Conservation (phyloP, 2,113 vertebrate species). For the Lipotes vexillifer region DNA sequence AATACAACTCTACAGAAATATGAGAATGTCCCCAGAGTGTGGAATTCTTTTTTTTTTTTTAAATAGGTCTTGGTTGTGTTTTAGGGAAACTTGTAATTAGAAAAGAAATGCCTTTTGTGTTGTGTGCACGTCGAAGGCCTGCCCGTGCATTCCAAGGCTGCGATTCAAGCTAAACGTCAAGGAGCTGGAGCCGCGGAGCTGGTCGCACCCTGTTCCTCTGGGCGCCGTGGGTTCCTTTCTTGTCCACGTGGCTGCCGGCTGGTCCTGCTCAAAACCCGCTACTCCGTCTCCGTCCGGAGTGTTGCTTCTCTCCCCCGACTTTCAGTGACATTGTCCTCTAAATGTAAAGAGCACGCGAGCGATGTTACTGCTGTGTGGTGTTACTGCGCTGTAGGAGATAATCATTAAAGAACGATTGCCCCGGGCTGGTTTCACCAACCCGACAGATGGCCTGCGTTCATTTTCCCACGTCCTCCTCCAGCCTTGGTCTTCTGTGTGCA, state of each 20-base stretch:
- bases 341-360: accelerated
- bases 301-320: neutral
- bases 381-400: accelerated
- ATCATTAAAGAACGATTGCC: accelerated
- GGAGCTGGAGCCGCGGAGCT: neutral
- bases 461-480: accelerated
- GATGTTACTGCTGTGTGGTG: accelerated
- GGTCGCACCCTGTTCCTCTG: accelerated
- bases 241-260: accelerated
- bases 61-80: neutral
- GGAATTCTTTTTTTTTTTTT: neutral
- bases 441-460: accelerated
- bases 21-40: neutral
- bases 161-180: neutral
- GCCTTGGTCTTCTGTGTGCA: accelerated
- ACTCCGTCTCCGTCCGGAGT: neutral
- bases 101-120: neutral
- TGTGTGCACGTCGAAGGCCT: neutral
- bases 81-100: conserved; percentile 1
- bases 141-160: neutral
- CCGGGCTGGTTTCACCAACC: accelerated
- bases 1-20: neutral
- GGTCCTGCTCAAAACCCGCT: neutral
- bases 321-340: neutral
- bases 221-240: neutral